phyloP scores from a whole-genome alignment of 2,113 vertebrate species.

The Rhegmatorhina hoffmannsi region DNA sequence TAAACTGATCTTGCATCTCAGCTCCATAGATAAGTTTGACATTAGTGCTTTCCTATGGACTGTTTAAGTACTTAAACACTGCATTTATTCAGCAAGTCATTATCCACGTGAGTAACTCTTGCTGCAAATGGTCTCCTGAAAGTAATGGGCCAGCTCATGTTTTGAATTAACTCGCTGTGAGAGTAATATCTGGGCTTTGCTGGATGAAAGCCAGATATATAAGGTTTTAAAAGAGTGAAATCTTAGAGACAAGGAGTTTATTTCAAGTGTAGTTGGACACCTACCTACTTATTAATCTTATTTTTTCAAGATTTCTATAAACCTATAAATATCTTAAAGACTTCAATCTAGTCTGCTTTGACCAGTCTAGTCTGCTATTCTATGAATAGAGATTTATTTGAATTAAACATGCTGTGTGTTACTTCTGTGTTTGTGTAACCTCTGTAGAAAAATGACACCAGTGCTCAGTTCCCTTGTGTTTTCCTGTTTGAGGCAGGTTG shows the following conservation, averaged over 20 bases:
- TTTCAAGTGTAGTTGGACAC: neutral
- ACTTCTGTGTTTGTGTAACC: neutral
- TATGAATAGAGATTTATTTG: neutral
- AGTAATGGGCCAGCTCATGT: neutral
- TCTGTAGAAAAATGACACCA: neutral
- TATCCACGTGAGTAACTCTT: neutral
- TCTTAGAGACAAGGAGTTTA: neutral
- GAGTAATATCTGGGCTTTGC: neutral
- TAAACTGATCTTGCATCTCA: neutral
- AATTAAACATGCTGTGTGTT: neutral
- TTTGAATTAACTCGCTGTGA: neutral
- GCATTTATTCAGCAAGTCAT: neutral
- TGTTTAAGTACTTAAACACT: neutral
- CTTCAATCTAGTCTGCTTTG: neutral
- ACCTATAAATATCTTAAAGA: neutral
- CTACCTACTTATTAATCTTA: neutral
- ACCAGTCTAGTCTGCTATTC: too few relatives aligned
- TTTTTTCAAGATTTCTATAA: neutral
- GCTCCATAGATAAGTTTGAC: neutral
- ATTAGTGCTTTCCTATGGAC: neutral
- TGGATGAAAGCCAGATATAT: neutral
- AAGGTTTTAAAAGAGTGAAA: neutral
- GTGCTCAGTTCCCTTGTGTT: neutral
- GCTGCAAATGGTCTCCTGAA: neutral
- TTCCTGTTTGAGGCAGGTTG: conserved; percentile 69